Conservation (phyloP, 2,888 invertebrate species). For the Lepidochrysops patricia region DNA sequence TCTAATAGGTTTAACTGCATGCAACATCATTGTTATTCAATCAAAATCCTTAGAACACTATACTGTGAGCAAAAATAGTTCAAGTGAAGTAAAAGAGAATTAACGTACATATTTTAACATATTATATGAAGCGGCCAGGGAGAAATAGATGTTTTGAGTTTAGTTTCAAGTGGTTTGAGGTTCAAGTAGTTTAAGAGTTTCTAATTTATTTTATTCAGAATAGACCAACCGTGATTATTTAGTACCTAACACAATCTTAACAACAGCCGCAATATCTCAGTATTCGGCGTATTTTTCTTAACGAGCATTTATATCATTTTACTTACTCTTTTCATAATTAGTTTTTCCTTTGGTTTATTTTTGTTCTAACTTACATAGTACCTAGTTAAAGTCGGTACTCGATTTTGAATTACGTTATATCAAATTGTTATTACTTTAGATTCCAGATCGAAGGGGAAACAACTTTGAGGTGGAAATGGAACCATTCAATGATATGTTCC, state of each 20-base stretch:
- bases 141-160: not conserved
- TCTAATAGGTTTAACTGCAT: too few species aligned
- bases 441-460: conserved; percentile 36
- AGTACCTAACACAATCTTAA: not conserved
- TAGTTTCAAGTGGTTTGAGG: not conserved
- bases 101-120: not conserved
- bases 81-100: not conserved
- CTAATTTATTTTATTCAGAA: not conserved
- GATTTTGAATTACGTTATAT: too few species aligned
- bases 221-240: not conserved
- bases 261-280: not conserved
- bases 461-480: conserved; percentile 25
- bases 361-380: too few species aligned
- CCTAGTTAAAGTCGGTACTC: not conserved
- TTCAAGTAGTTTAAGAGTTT: not conserved
- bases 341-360: not conserved
- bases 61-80: not conserved
- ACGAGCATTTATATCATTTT: not conserved
- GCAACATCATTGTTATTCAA: too few species aligned
- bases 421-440: not conserved
- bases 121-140: not conserved
- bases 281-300: not conserved
- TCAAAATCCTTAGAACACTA: not conserved
- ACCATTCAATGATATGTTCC: conserved; percentile 16
- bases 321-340: not conserved